phyloP scores from a whole-genome alignment of 2,113 vertebrate genomes.

The Vanacampus margaritifer region DNA sequence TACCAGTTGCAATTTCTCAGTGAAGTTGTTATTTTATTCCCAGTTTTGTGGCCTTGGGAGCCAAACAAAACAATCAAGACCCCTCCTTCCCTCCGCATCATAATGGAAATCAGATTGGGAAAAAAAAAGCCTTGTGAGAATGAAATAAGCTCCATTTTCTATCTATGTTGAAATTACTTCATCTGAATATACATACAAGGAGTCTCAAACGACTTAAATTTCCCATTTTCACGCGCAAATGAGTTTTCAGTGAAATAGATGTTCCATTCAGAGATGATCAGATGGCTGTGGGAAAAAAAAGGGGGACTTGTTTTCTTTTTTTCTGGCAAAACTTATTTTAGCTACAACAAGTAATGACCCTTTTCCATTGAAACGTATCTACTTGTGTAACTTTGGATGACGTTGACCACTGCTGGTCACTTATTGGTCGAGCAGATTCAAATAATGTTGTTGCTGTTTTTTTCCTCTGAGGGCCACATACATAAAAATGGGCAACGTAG shows the following conservation, averaged over 20 bases:
- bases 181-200: conserved; percentile 67
- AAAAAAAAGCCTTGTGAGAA: conserved; percentile 66
- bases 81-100: conserved; percentile 31
- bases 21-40: neutral
- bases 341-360: neutral
- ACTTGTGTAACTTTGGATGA: neutral
- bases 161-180: conserved; percentile 60
- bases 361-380: no score
- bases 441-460: neutral
- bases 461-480: no score
- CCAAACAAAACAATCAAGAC: neutral
- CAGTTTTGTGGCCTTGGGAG: neutral
- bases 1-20: neutral
- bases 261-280: conserved; percentile 54
- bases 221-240: conserved; percentile 66
- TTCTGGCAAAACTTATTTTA: conserved; percentile 16
- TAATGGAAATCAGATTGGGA: conserved; percentile 69
- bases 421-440: neutral
- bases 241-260: conserved; percentile 59
- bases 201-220: conserved; percentile 62
- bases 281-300: conserved; percentile 41
- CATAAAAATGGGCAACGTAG: no score
- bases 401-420: neutral
- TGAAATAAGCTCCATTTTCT: conserved; percentile 53
- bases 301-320: conserved; percentile 26